Evolutionary conservation across 2,888 invertebrate genomes (phyloP), one percentile per base, ranked within the genome.

Genomic region (Drosophila pseudotalamancana): DNA sequence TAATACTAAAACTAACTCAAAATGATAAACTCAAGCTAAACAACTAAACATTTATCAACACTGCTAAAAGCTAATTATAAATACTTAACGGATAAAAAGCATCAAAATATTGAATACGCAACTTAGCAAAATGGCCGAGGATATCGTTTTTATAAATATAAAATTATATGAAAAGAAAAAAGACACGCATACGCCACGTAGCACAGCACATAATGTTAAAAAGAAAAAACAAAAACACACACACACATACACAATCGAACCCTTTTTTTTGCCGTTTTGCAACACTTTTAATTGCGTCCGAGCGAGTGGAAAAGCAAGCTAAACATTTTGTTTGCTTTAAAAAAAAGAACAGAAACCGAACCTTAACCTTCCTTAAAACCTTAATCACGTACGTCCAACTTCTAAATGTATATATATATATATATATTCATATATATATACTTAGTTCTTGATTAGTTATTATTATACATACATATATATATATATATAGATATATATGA

Each of bases 281-380:
- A 48, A 63, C 70, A 74, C 62, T 56, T 67, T 77, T 29, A 42
- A 83, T 78, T 80, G 65, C 80, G 77, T 78, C 84, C 77, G 66
- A 51, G 27, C 14, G 35, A 50, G 34, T 35, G 42, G 14, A 35
- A 60, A 18, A 21, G 39, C 50, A 32, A 60, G 35, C 59, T 40
- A 27, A 2, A 34, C 11, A 37, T 32, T 61, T 73, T 40, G 40
- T 73, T 72, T 62, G 64, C 68, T 51, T 27, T 19, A 37, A 0
- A 57, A 12, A 55, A 25, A 16, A 4, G 8, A 34, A 18, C 1
- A 27, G 16, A 29, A 35, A 29, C 11, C 40, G 4, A 59, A 39
- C 62, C 64, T 43, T 64, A 54, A 71, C 71, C 71, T 74, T 72
- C 75, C 71, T 57, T 63, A 37, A 56, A 63, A 74, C 70, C 74